phyloP scores from a whole-genome alignment of 2,113 vertebrate species.

The Scopus umbretta region DNA sequence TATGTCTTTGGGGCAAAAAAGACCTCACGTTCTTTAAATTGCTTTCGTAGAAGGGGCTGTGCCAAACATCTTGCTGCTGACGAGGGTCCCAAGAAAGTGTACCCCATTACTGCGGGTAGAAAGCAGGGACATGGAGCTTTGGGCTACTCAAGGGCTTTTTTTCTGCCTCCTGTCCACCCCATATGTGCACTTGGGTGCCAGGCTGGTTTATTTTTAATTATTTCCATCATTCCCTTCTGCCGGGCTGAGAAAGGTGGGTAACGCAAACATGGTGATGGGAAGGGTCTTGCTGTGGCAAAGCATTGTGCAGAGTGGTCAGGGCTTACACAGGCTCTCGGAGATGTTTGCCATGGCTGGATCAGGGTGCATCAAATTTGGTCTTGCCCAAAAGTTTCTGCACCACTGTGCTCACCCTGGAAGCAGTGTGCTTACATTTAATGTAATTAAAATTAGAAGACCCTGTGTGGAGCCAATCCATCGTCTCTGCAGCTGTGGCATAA shows the following conservation, averaged over 20 bases:
- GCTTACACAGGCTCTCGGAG: fast-evolving
- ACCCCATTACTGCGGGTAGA: background rate
- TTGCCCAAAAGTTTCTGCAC: background rate
- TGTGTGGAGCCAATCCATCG: background rate
- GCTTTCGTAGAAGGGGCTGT: background rate
- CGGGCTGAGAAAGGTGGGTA: background rate
- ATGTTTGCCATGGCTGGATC: background rate
- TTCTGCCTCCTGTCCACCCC: background rate
- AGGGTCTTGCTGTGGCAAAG: fast-evolving
- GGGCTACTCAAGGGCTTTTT: background rate
- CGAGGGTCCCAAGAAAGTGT: background rate
- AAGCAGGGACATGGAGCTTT: fast-evolving
- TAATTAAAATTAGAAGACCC: background rate
- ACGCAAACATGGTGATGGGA: fast-evolving
- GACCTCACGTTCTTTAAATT: fast-evolving
- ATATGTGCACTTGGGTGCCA: background rate
- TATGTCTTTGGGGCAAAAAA: background rate
- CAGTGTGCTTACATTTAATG: background rate
- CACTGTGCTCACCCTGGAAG: background rate
- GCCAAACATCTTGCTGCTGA: background rate
- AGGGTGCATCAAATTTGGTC: background rate
- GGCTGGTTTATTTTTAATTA: background rate
- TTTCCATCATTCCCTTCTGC: fast-evolving
- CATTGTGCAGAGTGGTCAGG: background rate
- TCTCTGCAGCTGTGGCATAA: background rate